A percentile compares a stretch with the other conserved stretches of the same genome.
phyloP scores from a whole-genome alignment of 1,140 invertebrate genomes.

The Periplaneta americana region DNA sequence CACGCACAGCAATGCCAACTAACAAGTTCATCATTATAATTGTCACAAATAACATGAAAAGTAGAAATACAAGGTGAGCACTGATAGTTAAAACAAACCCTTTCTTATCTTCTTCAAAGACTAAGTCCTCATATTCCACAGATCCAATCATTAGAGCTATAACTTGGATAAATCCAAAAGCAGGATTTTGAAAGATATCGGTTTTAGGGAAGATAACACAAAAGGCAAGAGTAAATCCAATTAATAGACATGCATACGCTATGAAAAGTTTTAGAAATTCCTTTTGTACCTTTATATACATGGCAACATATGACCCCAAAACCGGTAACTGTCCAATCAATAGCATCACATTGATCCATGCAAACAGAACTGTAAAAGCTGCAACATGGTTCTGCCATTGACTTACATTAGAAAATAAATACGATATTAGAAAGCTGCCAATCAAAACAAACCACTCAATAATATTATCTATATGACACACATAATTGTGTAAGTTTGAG shows the following conservation, averaged over 20 bases:
- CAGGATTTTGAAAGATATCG: slow-evolving; percentile 68
- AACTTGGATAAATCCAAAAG: slow-evolving; percentile 73
- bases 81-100: slow-evolving; percentile 53
- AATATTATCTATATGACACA: slow-evolving; percentile 75
- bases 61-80: slow-evolving; percentile 63
- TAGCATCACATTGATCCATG: slow-evolving; percentile 77
- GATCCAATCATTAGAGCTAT: slow-evolving; percentile 88
- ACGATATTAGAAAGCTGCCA: slow-evolving; percentile 74
- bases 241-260: slow-evolving; percentile 75
- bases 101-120: slow-evolving; percentile 43
- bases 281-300: slow-evolving; percentile 78
- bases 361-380: slow-evolving; percentile 73
- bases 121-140: slow-evolving; percentile 60
- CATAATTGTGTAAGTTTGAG: slow-evolving; percentile 66
- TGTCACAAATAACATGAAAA: slow-evolving; percentile 71
- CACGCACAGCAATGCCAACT: slow-evolving; percentile 72
- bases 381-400: slow-evolving; percentile 77
- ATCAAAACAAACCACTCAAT: slow-evolving; percentile 79
- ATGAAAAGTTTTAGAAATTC: slow-evolving; percentile 78
- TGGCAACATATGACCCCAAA: slow-evolving; percentile 80
- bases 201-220: slow-evolving; percentile 78
- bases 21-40: slow-evolving; percentile 79
- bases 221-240: slow-evolving; percentile 81
- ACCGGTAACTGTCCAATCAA: slow-evolving; percentile 81
- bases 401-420: slow-evolving; percentile 68